Conservation (phyloP, 2,113 vertebrate species). For the Atherinomorus stipes region DNA sequence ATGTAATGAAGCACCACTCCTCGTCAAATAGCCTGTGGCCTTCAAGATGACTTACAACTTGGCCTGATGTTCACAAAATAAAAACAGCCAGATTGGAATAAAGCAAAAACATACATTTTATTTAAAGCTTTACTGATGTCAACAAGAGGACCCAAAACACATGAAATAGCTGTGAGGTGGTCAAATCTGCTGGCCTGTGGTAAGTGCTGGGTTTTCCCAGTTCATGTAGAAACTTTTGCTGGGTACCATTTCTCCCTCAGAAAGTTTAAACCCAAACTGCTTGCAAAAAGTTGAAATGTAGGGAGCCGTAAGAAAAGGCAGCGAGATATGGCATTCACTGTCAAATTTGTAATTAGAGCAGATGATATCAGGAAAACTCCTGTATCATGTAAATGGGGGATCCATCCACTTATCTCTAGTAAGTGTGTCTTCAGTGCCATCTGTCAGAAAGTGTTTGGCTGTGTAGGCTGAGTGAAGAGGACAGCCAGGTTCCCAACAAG, state of each 20-base stretch:
- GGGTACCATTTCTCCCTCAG: background rate
- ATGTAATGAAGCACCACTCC: constrained; percentile 11
- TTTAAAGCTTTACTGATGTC: constrained; percentile 25
- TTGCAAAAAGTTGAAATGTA: background rate
- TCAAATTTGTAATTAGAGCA: background rate
- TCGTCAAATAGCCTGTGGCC: constrained; percentile 2
- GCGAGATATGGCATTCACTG: background rate
- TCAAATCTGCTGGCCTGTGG: constrained; percentile 27
- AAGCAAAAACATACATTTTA: constrained; percentile 24
- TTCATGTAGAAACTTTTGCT: background rate
- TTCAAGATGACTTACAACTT: constrained; percentile 20
- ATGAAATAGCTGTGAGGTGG: constrained; percentile 33
- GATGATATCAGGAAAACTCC: constrained; percentile 7
- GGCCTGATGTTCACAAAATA: background rate
- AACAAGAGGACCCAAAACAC: constrained; percentile 23
- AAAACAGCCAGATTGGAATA: constrained; percentile 39
- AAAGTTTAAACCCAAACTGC: background rate
- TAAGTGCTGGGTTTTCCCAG: constrained; percentile 36
- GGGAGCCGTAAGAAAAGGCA: background rate
- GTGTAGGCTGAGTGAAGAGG: background rate
- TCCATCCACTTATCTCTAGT: background rate
- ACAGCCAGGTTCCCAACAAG: background rate
- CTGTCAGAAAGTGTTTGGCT: background rate
- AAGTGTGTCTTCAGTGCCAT: background rate
- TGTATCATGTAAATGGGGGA: background rate